phyloP scores from a whole-genome alignment of 2,113 vertebrate genomes.

The Trachemys scripta region DNA sequence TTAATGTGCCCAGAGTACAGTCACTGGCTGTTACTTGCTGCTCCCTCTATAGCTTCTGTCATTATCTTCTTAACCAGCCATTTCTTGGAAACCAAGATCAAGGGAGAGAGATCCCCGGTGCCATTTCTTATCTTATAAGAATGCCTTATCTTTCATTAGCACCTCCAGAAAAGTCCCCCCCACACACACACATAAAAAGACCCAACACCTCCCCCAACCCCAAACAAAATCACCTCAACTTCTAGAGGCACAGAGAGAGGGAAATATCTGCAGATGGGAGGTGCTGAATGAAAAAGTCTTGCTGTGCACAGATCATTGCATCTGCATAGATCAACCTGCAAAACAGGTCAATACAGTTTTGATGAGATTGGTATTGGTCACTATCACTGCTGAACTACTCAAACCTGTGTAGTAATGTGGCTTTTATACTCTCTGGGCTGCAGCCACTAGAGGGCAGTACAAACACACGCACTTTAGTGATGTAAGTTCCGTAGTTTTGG shows the following conservation, averaged over 20 bases:
- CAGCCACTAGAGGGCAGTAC: neutral
- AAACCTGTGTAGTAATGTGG: neutral
- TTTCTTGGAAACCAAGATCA: neutral
- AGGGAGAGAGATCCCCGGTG: fast-evolving
- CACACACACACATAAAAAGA: fast-evolving
- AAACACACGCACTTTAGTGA: neutral
- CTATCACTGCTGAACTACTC: neutral
- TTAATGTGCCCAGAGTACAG: neutral
- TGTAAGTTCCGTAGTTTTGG: neutral
- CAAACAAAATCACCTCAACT: neutral
- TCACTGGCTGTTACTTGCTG: neutral
- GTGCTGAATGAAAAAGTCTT: neutral
- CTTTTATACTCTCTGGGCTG: neutral
- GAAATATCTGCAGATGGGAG: neutral
- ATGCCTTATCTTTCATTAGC: neutral
- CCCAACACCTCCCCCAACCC: neutral
- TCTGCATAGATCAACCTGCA: neutral
- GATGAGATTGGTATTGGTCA: fast-evolving
- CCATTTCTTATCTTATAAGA: too few relatives aligned
- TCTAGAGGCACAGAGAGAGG: fast-evolving
- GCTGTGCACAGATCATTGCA: neutral
- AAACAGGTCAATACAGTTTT: neutral
- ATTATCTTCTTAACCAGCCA: neutral
- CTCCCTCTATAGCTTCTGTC: neutral
- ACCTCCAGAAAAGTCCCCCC: neutral